Evolutionary conservation across 2,113 vertebrate genomes (phyloP), one percentile per base, ranked within the genome.

Genomic region (Setophaga kirtlandii): DNA sequence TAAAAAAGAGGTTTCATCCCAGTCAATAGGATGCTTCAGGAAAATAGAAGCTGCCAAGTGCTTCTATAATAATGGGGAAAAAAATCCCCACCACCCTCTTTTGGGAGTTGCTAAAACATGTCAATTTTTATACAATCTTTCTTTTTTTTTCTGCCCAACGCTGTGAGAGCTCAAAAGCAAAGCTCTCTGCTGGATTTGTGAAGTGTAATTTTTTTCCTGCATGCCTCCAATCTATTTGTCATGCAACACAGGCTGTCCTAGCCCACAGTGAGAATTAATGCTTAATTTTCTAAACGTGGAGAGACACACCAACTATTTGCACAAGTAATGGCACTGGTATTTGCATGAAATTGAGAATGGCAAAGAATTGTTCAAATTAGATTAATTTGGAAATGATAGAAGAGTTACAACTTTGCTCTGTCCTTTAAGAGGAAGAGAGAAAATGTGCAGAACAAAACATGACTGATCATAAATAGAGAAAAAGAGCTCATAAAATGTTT

Each of bases 311-410:
- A 96, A 94, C 89, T 92, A 94, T 93, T 89, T 62, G 95, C 91
- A 95, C 92, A 95, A 96, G 83, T 74, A 86, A 92, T 44, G 74
- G 31, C 80, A 17, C 59, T 1, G 64, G 86, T 87, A 86, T 94
- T 93, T 94, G 96, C 89, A 87, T 73, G 79, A 96, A 97, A 94
- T 73, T 31, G 85, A 95, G 96, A 95, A 88, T 5, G 87, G 90
- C 78, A 68, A 86, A 78, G 76, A 73, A 71, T 68, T 86, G 84
- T 59, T 85, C 77, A 67, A 96, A 95, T 95, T 69, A 68, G 95
- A 92, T 92, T 96, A 94, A 97, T 87, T 73, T 37, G 35, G 65
- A 82, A 89, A 89, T 11, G 63, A 58, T 30, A 64, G 31, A 69
- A 92, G n/a, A 94, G 73, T 44, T 77, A 60, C 74, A 76, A 44